A percentile compares a stretch with the other conserved stretches of the same genome.
These are phyloP conservation scores for Diaphora mendica DNA, from an alignment of 2,888 invertebrate genomes.

Conservation along the genomic window DNA sequence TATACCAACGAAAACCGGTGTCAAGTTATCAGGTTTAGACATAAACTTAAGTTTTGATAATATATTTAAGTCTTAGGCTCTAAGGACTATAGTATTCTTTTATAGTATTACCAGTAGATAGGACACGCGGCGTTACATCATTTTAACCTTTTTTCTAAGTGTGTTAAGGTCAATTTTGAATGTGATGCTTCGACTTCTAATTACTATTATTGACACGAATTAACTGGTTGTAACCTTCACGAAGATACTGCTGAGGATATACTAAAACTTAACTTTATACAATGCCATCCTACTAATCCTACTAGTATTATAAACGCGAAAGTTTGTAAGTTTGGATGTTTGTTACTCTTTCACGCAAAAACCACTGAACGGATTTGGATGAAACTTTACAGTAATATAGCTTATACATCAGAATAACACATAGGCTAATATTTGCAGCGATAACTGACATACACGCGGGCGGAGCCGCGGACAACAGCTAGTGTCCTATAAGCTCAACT, in stretches of 20 bases:
- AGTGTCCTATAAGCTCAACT: background rate
- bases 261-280: background rate
- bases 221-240: conserved; percentile 12
- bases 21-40: background rate
- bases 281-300: too few relatives aligned
- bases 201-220: conserved; percentile 20
- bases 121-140: conserved; percentile 12
- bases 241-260: background rate
- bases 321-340: too few relatives aligned
- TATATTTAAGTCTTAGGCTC: background rate
- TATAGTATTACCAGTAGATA: background rate
- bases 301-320: too few relatives aligned
- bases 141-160: conserved; percentile 17
- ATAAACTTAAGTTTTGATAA: background rate
- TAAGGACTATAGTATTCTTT: background rate
- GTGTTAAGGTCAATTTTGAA: conserved; percentile 25
- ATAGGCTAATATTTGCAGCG: too few relatives aligned
- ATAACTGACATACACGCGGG: too few relatives aligned
- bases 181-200: conserved; percentile 19
- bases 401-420: too few relatives aligned
- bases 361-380: too few relatives aligned
- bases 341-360: too few relatives aligned
- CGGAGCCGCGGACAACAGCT: too few relatives aligned
- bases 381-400: too few relatives aligned
- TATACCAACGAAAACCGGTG: background rate